Conservation (phyloP, 2,113 vertebrate species). For the Stomatorhinus ivindoensis region DNA sequence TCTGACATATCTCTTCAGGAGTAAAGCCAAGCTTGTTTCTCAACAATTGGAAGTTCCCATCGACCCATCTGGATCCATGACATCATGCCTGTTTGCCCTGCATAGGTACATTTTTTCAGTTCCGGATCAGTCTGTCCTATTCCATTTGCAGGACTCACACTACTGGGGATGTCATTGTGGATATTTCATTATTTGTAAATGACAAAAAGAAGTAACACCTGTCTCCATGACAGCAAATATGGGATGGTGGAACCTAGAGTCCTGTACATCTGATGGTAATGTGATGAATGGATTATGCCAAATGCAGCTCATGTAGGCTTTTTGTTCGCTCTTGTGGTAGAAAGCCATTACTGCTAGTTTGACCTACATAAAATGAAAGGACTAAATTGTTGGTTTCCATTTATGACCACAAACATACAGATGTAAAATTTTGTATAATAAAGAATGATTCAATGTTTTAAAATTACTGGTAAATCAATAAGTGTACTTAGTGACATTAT, state of each 20-base stretch:
- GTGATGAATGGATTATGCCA: background rate
- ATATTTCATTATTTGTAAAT: background rate
- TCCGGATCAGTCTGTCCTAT: background rate
- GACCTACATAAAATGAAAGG: background rate
- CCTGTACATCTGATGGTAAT: background rate
- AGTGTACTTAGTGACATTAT: background rate
- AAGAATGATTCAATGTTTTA: slow-evolving; percentile 4
- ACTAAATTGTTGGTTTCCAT: background rate
- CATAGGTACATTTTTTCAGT: background rate
- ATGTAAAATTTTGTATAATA: background rate
- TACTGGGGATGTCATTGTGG: background rate
- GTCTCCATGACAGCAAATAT: background rate
- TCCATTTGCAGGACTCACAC: background rate
- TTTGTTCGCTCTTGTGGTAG: background rate
- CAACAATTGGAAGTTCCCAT: background rate
- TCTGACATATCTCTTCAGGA: background rate
- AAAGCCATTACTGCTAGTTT: background rate
- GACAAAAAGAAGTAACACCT: background rate
- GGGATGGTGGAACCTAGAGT: background rate
- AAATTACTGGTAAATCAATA: background rate
- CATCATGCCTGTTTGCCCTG: background rate
- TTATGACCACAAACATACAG: background rate
- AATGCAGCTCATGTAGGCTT: background rate
- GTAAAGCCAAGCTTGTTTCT: background rate
- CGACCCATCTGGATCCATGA: background rate